Conservation (phyloP, 1,140 invertebrate genomes). For the Dreissena rostriformis region DNA sequence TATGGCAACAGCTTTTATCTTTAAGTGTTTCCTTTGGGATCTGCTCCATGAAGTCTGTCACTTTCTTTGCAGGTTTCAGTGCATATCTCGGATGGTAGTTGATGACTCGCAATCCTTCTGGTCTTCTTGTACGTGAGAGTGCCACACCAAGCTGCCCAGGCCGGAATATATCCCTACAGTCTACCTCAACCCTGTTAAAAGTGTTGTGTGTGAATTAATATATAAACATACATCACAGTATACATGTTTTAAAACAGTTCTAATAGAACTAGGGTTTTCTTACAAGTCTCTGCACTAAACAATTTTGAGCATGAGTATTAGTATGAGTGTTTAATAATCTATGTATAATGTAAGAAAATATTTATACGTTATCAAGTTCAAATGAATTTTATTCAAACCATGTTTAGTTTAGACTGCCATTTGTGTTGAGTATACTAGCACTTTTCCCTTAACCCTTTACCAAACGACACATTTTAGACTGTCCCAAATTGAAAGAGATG, state of each 20-base stretch:
- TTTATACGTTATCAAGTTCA: too few species aligned
- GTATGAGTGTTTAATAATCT: not conserved
- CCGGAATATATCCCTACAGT: conserved; percentile 31
- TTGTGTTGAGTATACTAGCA: too few species aligned
- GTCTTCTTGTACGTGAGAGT: not conserved
- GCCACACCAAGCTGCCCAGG: conserved; percentile 17
- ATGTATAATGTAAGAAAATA: too few species aligned
- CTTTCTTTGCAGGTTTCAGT: conserved; percentile 22
- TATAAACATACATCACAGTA: not conserved
- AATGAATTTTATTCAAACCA: too few species aligned
- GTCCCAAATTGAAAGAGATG: too few species aligned
- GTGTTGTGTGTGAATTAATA: not conserved
- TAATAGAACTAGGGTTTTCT: not conserved
- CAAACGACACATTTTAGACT: too few species aligned
- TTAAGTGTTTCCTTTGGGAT: not conserved
- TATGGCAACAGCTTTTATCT: not conserved
- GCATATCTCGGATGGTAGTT: conserved; percentile 6
- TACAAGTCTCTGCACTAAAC: not conserved
- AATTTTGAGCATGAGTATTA: not conserved
- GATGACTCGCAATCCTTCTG: conserved; percentile 7
- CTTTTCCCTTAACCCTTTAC: too few species aligned
- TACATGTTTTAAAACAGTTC: not conserved
- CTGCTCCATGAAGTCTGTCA: conserved; percentile 11
- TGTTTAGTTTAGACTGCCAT: too few species aligned
- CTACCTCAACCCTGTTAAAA: not conserved